A percentile compares a stretch with the other conserved stretches of the same genome.
Conservation (phyloP, 1,140 invertebrate genomes). For the Lanistes nyassanus region DNA sequence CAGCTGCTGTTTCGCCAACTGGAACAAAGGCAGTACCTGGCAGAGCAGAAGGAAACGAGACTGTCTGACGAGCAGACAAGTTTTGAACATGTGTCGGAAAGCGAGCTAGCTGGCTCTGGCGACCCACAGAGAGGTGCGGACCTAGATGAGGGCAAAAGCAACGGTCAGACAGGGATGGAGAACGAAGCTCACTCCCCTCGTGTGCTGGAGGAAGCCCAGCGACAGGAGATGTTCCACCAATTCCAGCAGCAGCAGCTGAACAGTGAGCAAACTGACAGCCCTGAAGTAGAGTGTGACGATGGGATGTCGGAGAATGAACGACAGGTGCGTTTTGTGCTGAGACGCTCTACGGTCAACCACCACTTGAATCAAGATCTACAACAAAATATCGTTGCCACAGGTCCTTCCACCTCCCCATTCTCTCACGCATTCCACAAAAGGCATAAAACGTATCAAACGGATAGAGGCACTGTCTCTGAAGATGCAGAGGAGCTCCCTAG, state of each 20-base stretch:
- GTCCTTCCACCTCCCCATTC: neutral
- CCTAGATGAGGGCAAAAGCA: neutral
- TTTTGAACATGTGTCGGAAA: neutral
- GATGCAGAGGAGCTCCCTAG: too few relatives aligned
- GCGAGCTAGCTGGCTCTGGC: neutral
- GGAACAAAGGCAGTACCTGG: neutral
- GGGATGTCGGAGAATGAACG: neutral
- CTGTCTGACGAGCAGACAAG: too few relatives aligned
- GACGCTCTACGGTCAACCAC: slow-evolving; percentile 19
- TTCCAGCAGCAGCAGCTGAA: slow-evolving; percentile 11
- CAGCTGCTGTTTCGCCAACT: slow-evolving; percentile 16
- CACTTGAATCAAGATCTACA: slow-evolving; percentile 21
- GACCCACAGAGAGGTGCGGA: neutral
- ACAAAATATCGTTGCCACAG: slow-evolving; percentile 4
- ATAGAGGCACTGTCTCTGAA: too few relatives aligned
- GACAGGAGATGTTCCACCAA: slow-evolving; percentile 4
- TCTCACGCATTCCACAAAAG: neutral
- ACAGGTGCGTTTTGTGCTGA: slow-evolving; percentile 12
- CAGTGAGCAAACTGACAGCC: neutral
- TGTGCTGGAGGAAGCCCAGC: slow-evolving; percentile 8
- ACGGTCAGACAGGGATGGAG: neutral
- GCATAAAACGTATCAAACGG: too few relatives aligned
- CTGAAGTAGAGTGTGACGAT: neutral
- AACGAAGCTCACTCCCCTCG: neutral
- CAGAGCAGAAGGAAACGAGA: neutral